phyloP scores from a whole-genome alignment of 2,797 vertebrate genomes.

The Tragopan temminckii region DNA sequence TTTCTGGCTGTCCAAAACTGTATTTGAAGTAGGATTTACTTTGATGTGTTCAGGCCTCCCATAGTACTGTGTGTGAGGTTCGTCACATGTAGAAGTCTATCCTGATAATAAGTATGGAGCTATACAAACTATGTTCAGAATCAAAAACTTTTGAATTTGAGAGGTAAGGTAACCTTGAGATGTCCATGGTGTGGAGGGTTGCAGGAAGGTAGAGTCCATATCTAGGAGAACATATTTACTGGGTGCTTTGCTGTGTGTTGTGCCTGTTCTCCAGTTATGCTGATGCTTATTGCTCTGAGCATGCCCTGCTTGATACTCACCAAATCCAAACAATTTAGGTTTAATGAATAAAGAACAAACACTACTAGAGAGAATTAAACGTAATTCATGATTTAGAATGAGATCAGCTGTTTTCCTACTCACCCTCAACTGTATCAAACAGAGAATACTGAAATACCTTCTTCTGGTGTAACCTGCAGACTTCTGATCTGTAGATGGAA shows the following conservation, averaged over 20 bases:
- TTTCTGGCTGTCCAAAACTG: neutral
- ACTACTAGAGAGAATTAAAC: neutral
- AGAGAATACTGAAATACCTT: neutral
- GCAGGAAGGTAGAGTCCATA: neutral
- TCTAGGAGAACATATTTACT: neutral
- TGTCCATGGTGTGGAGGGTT: neutral
- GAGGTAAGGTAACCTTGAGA: neutral
- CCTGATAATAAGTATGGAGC: neutral
- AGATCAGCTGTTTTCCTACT: slow-evolving; percentile 29
- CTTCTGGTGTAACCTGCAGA: neutral
- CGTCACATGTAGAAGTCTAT: neutral
- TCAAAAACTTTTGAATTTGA: neutral
- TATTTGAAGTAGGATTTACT: neutral
- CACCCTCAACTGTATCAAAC: neutral
- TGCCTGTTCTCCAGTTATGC: neutral
- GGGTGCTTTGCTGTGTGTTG: neutral
- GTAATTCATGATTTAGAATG: neutral
- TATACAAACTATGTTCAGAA: neutral
- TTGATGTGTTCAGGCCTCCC: neutral
- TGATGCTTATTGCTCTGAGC: neutral
- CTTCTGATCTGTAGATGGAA: neutral
- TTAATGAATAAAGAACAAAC: neutral
- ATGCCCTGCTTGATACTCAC: neutral
- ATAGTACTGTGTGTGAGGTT: accelerated
- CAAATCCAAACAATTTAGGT: neutral